A percentile compares a stretch with the other conserved stretches of the same genome.
These are phyloP conservation scores for Tenthredo amoena DNA, from an alignment of 2,888 invertebrate genomes.

Conservation along the genomic window DNA sequence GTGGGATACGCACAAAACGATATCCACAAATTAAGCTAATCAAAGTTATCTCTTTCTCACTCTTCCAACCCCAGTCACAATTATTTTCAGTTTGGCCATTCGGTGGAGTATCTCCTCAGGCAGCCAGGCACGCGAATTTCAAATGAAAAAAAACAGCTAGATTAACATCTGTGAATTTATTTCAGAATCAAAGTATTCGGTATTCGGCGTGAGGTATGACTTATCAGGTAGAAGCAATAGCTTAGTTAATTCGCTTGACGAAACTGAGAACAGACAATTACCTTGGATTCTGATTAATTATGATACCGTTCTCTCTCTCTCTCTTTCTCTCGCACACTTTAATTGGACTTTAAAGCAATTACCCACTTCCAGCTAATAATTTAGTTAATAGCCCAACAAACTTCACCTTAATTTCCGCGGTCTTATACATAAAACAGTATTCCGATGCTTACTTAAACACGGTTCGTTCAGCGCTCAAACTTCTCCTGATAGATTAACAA, in stretches of 20 bases:
- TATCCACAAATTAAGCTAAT: not conserved
- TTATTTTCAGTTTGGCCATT: not conserved
- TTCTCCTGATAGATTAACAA: not conserved
- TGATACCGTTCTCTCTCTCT: not conserved
- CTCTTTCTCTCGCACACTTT: not conserved
- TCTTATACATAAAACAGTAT: not conserved
- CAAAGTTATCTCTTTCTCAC: not conserved
- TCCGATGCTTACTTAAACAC: not conserved
- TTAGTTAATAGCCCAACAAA: constrained; percentile 25
- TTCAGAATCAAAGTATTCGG: not conserved
- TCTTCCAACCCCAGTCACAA: not conserved
- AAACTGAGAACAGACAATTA: constrained; percentile 7
- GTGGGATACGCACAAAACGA: not conserved
- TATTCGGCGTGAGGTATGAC: not conserved
- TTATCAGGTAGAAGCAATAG: constrained; percentile 2
- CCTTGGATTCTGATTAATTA: constrained; percentile 18
- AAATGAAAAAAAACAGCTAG: not conserved
- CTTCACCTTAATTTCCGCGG: not conserved
- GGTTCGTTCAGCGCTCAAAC: not conserved
- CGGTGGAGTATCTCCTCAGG: not conserved
- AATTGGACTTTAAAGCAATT: constrained; percentile 20
- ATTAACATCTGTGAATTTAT: not conserved
- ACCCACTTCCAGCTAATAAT: constrained; percentile 2
- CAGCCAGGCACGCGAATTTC: not conserved
- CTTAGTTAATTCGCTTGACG: constrained; percentile 4